Evolutionary conservation across 1,140 invertebrate species (phyloP).

Genomic region (Drosophila kohkoa): DNA sequence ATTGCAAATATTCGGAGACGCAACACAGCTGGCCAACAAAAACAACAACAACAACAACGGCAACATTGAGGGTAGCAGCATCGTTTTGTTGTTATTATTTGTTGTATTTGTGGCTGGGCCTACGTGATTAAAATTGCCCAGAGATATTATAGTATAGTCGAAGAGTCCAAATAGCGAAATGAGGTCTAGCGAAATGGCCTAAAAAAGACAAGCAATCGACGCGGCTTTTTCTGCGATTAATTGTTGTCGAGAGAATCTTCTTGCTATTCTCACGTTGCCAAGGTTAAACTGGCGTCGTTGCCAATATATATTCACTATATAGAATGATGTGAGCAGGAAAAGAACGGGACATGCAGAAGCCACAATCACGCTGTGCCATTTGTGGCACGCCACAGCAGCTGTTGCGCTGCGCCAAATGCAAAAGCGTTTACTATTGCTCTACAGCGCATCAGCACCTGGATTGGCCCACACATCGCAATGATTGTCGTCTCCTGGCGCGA

Average conservation of each 20-base stretch:
- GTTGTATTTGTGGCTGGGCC: constrained; percentile 67
- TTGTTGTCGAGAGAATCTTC: no score
- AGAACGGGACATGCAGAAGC: constrained; percentile 64
- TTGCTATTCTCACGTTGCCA: constrained; percentile 13
- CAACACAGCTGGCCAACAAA: constrained; percentile 44
- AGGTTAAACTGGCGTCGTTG: constrained; percentile 50
- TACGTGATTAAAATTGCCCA: constrained; percentile 78
- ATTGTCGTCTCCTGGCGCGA: constrained; percentile 82
- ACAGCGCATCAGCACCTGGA: constrained; percentile 91
- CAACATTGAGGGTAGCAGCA: constrained; percentile 37
- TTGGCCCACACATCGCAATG: constrained; percentile 90
- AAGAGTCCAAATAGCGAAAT: constrained; percentile 42
- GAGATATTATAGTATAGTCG: constrained; percentile 28
- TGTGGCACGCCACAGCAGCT: constrained; percentile 89
- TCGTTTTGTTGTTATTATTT: constrained; percentile 65
- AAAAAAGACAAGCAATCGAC: constrained; percentile 10
- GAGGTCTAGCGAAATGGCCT: constrained; percentile 54
- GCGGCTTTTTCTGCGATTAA: constrained; percentile 12
- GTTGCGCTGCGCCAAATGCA: constrained; percentile 90
- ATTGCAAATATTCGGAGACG: background rate
- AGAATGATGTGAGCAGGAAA: constrained; percentile 60
- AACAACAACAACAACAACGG: constrained; percentile 49
- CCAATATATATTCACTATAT: constrained; percentile 30
- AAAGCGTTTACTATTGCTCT: constrained; percentile 90
- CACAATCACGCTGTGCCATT: constrained; percentile 86